Conservation (phyloP, 2,113 vertebrate species). For the Laticauda laticaudata region DNA sequence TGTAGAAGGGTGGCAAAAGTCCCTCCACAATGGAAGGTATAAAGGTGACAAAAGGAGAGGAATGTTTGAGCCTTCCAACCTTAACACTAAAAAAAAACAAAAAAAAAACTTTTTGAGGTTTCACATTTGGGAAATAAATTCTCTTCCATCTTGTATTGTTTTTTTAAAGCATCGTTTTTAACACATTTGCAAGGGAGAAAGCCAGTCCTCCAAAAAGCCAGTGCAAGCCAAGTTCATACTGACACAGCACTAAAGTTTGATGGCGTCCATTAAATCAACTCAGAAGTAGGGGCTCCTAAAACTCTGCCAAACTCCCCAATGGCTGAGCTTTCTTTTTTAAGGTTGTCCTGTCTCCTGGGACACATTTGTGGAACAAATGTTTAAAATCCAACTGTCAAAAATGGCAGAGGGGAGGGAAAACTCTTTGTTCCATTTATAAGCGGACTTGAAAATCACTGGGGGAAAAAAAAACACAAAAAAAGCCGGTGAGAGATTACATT, state of each 20-base stretch:
- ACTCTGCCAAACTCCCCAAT: slow-evolving; percentile 39
- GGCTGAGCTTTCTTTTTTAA: slow-evolving; percentile 40
- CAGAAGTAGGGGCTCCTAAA: slow-evolving; percentile 50
- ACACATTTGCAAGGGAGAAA: not conserved
- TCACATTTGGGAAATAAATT: not conserved
- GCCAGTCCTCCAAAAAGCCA: slow-evolving; percentile 10
- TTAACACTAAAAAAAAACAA: not conserved
- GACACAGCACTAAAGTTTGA: slow-evolving; percentile 65
- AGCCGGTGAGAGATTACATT: not conserved
- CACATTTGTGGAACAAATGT: slow-evolving; percentile 56
- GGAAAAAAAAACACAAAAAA: not conserved
- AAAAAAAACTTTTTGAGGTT: not conserved
- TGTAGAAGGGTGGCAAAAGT: not conserved
- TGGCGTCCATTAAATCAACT: slow-evolving; percentile 49
- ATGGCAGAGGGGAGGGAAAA: slow-evolving; percentile 39
- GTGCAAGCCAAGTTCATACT: slow-evolving; percentile 68
- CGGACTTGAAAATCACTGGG: not conserved
- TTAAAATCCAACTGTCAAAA: slow-evolving; percentile 57
- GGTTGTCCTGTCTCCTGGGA: slow-evolving; percentile 49
- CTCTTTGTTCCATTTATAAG: slow-evolving; percentile 29
- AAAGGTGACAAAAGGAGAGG: not conserved
- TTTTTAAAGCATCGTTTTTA: not conserved
- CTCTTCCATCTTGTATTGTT: too few species aligned
- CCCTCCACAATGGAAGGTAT: not conserved
- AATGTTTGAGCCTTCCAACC: not conserved